These are phyloP conservation scores for Chironomus riparius DNA, from an alignment of 2,888 invertebrate species.

Conservation along the genomic window DNA sequence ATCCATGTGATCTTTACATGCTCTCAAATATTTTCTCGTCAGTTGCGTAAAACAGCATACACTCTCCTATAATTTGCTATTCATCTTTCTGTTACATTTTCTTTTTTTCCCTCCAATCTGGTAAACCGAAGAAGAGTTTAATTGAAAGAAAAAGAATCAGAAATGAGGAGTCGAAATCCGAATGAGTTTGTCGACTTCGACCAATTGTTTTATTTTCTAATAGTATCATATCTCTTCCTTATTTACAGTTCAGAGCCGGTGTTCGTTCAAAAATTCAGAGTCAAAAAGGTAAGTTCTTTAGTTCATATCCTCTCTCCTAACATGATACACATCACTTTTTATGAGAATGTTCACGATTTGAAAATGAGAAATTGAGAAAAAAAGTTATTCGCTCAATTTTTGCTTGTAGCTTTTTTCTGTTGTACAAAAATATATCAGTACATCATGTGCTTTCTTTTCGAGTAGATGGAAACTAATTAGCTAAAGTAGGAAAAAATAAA, in stretches of 20 bases:
- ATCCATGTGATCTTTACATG: too few species aligned
- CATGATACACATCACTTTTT: background rate
- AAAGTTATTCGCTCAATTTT: background rate
- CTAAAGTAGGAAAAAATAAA: background rate
- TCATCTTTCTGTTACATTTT: background rate
- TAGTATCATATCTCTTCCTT: too few species aligned
- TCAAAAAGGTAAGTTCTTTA: constrained; percentile 19
- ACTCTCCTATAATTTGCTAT: too few species aligned
- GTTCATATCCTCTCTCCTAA: background rate
- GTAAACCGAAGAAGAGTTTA: background rate
- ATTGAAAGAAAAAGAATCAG: background rate
- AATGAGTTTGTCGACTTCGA: background rate
- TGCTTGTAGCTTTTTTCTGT: background rate
- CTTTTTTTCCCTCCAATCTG: background rate
- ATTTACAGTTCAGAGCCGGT: constrained; percentile 14
- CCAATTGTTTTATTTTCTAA: too few species aligned
- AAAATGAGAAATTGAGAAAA: background rate
- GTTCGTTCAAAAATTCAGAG: constrained; percentile 24
- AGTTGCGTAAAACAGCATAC: too few species aligned
- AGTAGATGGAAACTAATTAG: background rate
- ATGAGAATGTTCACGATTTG: background rate
- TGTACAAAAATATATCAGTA: too few species aligned
- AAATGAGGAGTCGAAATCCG: background rate
- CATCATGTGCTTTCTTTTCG: background rate
- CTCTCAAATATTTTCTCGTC: too few species aligned